Evolutionary conservation across 2,888 invertebrate species (phyloP), one percentile per base, ranked within the genome.

Genomic region (Callosobruchus maculatus): DNA sequence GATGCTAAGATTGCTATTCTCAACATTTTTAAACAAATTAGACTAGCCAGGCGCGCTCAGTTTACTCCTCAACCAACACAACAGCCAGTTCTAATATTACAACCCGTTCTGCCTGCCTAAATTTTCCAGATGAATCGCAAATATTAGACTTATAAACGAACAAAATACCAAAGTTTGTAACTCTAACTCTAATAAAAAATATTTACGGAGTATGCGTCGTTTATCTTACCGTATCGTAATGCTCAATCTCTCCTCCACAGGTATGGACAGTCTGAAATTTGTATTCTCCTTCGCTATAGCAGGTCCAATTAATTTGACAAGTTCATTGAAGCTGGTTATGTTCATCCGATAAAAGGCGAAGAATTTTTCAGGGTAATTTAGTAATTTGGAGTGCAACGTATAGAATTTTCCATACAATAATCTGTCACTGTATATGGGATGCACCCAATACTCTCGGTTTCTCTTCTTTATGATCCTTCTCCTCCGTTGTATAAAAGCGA

Each of bases 271-370:
- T 72, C 72, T 68, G 30, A 68, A 7, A 68, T 26, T 30, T 30
- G 72, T 69, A 30, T 72, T 70, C 69, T 72, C 31, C 70, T 72
- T 72, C 21, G 69, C 69, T 72, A 72, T 72, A 68, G 69, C 69
- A 70, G 72, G 73, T 22, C 73, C 73, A 71, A 73, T 71, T 71
- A 71, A 21, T 22, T 22, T 68, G 18, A 68, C 71, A 67, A 73
- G 69, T 30, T 73, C 68, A 68, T 67, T 71, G 31, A 73, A 73
- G n/a, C 73, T 71, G n/a, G n/a, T 68, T 67, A 71, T 71, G 67
- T 31, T 73, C 73, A 73, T 73, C 71, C 71, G 2, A 71, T 73
- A 73, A 68, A n/a, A 71, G 21, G 71, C 71, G 68, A 73, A 73
- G 67, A 73, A 67, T 30, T 73, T 71, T 71, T 73, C 70, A 18